Percentiles rank a stretch among this genome's conserved stretches.
phyloP scores from a whole-genome alignment of 2,113 vertebrate species.

The Xenopus borealis region DNA sequence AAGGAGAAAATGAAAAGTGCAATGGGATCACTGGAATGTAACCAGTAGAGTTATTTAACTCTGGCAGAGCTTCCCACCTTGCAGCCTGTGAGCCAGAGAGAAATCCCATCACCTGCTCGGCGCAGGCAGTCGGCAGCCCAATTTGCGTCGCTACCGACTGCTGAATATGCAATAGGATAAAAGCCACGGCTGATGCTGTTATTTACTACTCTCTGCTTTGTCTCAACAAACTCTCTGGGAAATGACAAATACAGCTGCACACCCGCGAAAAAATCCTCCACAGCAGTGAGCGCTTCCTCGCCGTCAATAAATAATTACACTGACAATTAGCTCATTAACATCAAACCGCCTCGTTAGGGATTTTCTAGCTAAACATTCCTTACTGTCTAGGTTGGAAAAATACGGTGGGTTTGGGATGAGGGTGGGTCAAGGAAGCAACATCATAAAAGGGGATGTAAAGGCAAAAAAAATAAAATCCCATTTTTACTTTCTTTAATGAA shows the following conservation, averaged over 20 bases:
- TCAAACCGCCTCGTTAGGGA: conserved; percentile 65
- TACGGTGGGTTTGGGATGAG: neutral
- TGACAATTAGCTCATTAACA: conserved; percentile 84
- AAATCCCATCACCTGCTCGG: conserved; percentile 27
- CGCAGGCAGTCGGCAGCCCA: conserved; percentile 23
- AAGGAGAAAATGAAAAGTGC: neutral
- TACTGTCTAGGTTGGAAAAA: neutral
- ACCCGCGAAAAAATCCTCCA: conserved; percentile 40
- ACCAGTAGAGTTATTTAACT: conserved; percentile 16
- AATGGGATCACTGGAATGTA: neutral
- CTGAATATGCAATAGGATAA: conserved; percentile 64
- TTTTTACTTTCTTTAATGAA: too few species aligned
- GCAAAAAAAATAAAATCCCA: too few species aligned
- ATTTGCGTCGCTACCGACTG: conserved; percentile 51
- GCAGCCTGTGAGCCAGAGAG: neutral
- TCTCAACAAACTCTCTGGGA: conserved; percentile 73
- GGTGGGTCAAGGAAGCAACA: too few species aligned
- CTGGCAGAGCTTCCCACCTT: neutral
- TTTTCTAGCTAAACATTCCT: conserved; percentile 61
- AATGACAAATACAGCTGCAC: conserved; percentile 74
- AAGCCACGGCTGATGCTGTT: conserved; percentile 52
- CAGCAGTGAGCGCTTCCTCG: conserved; percentile 59
- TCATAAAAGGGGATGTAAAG: too few species aligned
- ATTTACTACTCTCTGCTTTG: conserved; percentile 57
- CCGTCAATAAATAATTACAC: conserved; percentile 81